These are phyloP conservation scores for Rhagonycha fulva DNA, from an alignment of 2,888 invertebrate genomes.

Conservation along the genomic window DNA sequence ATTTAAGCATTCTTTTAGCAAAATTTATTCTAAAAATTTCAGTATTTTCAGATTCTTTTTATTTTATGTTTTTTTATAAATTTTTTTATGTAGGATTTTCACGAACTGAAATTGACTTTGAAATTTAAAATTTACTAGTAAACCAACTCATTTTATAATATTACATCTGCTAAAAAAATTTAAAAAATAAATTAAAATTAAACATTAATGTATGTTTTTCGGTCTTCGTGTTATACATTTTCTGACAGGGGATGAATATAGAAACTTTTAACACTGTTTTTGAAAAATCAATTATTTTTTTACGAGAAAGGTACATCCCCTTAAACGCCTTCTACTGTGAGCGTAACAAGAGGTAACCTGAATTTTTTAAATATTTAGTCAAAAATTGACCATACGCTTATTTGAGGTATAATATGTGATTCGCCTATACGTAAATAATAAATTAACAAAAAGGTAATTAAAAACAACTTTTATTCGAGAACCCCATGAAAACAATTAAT, in stretches of 20 bases:
- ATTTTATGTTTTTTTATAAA: no score
- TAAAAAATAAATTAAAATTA: no score
- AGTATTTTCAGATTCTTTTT: background rate
- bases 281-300: no score
- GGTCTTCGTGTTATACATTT: no score
- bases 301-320: no score
- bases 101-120: background rate
- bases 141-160: background rate
- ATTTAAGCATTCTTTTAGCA: background rate
- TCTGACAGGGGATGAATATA: no score
- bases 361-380: background rate
- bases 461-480: no score
- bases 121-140: background rate
- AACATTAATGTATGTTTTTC: background rate
- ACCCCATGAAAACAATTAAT: no score
- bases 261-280: no score
- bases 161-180: background rate
- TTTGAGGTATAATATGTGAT: no score
- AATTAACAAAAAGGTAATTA: no score
- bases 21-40: background rate
- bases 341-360: background rate
- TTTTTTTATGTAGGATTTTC: background rate
- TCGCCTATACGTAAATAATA: no score
- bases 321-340: background rate
- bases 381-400: background rate